Evolutionary conservation across 2,888 invertebrate genomes (phyloP).

Genomic region (Dysmachus trigonus): DNA sequence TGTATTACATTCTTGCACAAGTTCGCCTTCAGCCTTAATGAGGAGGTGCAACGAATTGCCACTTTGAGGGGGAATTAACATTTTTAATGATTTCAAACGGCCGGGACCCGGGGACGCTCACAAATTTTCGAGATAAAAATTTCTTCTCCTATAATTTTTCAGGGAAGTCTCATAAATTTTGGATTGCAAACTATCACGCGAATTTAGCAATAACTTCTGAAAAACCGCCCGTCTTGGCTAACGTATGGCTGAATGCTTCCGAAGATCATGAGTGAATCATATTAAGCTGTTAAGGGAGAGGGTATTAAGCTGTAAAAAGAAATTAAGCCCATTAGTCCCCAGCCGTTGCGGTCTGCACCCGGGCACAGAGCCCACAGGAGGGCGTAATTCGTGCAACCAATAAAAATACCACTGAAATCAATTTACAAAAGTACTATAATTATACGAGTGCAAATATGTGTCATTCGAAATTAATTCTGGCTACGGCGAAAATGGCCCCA

Average conservation of each 20-base stretch:
- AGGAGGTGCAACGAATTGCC: not conserved
- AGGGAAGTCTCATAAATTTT: not conserved
- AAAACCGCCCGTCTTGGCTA: not conserved
- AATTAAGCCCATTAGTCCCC: not conserved
- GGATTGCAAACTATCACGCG: not conserved
- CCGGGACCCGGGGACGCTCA: not conserved
- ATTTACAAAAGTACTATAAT: conserved; percentile 26
- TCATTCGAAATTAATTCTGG: conserved; percentile 24
- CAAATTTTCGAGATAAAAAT: not conserved
- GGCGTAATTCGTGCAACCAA: not conserved
- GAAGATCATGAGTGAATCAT: not conserved
- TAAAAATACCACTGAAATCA: conserved; percentile 8
- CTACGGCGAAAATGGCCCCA: not conserved
- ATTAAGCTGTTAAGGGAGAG: not conserved
- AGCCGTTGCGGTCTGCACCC: not conserved
- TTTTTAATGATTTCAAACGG: not conserved
- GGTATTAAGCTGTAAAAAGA: not conserved
- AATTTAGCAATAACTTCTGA: not conserved
- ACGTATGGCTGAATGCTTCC: not conserved
- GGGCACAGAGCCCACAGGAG: not conserved
- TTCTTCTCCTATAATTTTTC: not conserved
- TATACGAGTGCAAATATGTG: conserved; percentile 28
- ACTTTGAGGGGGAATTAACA: not conserved
- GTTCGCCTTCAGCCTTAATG: not conserved
- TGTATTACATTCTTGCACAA: not conserved